These are phyloP conservation scores for Phorcus lineatus DNA, from an alignment of 2,888 invertebrate species.

Conservation along the genomic window DNA sequence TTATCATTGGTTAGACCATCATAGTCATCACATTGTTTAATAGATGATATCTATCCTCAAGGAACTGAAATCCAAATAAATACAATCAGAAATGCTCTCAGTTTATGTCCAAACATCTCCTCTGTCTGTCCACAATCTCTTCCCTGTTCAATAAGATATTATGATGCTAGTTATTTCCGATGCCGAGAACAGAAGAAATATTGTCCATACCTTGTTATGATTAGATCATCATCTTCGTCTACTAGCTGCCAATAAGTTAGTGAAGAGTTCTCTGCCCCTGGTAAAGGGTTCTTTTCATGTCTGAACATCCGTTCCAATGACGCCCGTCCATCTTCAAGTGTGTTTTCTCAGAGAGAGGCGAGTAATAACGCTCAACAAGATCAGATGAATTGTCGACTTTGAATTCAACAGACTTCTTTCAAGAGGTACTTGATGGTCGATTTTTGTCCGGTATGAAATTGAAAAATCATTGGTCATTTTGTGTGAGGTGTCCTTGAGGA, in stretches of 20 bases:
- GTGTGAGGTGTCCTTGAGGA: neutral
- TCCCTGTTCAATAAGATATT: no score
- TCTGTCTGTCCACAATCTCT: no score
- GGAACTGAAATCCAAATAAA: no score
- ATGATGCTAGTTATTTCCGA: no score
- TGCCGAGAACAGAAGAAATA: no score
- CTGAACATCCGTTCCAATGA: neutral
- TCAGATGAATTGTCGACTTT: neutral
- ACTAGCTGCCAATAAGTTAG: neutral
- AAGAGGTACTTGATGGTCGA: slow-evolving; percentile 16
- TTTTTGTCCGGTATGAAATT: slow-evolving; percentile 18
- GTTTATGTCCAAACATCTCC: no score
- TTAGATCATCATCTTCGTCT: neutral
- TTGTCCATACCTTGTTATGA: neutral
- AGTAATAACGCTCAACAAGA: slow-evolving; percentile 12
- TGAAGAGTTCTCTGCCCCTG: neutral
- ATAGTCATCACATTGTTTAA: no score
- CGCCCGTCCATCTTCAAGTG: neutral
- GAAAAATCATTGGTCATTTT: slow-evolving; percentile 19
- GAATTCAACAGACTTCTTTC: neutral
- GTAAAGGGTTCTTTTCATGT: neutral
- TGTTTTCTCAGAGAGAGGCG: neutral
- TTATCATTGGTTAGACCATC: no score
- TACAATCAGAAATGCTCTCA: no score
- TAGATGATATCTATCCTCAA: no score